A percentile compares a stretch with the other conserved stretches of the same genome.
Evolutionary conservation across 2,888 invertebrate genomes (phyloP).

Genomic region (Xanthia togata): DNA sequence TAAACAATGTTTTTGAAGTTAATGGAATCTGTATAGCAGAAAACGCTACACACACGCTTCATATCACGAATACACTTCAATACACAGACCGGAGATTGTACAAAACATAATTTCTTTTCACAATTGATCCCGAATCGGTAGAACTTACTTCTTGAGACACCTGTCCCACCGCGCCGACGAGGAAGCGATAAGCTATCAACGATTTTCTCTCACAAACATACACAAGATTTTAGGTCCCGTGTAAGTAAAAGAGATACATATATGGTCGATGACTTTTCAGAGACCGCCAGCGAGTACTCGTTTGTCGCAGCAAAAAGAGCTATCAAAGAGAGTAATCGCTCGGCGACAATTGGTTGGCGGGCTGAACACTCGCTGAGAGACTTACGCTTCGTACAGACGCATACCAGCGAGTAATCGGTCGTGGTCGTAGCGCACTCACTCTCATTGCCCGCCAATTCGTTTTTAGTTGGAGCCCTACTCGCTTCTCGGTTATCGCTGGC

Average conservation of each 20-base stretch:
- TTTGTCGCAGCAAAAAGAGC: neutral
- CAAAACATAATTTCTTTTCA: conserved; percentile 18
- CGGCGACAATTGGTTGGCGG: neutral
- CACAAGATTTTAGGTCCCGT: too few species aligned
- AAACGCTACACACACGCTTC: conserved; percentile 17
- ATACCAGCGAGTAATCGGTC: neutral
- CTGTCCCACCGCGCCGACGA: neutral
- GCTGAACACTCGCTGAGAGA: neutral
- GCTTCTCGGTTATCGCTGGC: neutral
- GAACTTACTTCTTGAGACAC: neutral
- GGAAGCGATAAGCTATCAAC: neutral
- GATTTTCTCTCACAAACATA: too few species aligned
- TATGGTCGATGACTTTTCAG: neutral
- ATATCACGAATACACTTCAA: conserved; percentile 32
- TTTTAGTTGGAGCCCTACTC: neutral
- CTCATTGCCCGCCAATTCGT: neutral
- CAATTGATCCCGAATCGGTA: conserved; percentile 3
- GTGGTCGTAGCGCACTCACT: neutral
- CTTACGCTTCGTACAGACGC: neutral
- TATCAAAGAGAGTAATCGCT: too few species aligned
- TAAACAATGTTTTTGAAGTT: neutral
- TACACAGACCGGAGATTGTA: conserved; percentile 51
- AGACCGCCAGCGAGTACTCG: neutral
- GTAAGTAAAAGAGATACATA: too few species aligned
- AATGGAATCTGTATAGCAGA: conserved; percentile 10